These are phyloP conservation scores for Dastarcus helophoroides DNA, from an alignment of 2,888 invertebrate species.

Conservation along the genomic window DNA sequence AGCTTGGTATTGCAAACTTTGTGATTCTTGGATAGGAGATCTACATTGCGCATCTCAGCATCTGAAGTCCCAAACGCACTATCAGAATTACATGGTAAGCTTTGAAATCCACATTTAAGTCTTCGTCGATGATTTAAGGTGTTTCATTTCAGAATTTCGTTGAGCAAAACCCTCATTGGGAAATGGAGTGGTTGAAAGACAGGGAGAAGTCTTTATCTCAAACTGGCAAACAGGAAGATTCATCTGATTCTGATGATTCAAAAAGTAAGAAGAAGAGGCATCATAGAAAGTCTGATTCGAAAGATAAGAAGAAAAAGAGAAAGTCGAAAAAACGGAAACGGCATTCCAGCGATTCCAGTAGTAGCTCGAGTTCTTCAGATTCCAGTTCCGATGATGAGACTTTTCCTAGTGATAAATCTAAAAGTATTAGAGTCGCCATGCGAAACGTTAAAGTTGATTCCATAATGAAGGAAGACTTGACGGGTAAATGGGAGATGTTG, in stretches of 20 bases:
- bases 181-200: constrained; percentile 76
- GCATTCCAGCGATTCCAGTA: constrained; percentile 33
- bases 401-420: constrained; percentile 38
- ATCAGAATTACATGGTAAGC: constrained; percentile 70
- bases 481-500: constrained; percentile 33
- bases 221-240: constrained; percentile 17
- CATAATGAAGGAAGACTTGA: constrained; percentile 38
- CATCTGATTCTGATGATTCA: constrained; percentile 19
- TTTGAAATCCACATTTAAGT: too few relatives aligned
- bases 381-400: constrained; percentile 34
- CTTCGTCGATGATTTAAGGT: not conserved
- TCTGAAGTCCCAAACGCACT: constrained; percentile 67
- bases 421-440: constrained; percentile 56
- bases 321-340: constrained; percentile 29
- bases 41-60: constrained; percentile 79
- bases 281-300: constrained; percentile 21
- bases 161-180: constrained; percentile 78
- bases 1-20: constrained; percentile 83
- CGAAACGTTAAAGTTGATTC: constrained; percentile 44
- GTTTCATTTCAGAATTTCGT: constrained; percentile 54
- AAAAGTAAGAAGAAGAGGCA: constrained; percentile 23
- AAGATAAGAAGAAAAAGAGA: constrained; percentile 47
- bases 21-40: constrained; percentile 80
- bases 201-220: constrained; percentile 42
- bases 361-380: constrained; percentile 37